phyloP scores from a whole-genome alignment of 2,113 vertebrate genomes.

The Neomonachus schauinslandi region DNA sequence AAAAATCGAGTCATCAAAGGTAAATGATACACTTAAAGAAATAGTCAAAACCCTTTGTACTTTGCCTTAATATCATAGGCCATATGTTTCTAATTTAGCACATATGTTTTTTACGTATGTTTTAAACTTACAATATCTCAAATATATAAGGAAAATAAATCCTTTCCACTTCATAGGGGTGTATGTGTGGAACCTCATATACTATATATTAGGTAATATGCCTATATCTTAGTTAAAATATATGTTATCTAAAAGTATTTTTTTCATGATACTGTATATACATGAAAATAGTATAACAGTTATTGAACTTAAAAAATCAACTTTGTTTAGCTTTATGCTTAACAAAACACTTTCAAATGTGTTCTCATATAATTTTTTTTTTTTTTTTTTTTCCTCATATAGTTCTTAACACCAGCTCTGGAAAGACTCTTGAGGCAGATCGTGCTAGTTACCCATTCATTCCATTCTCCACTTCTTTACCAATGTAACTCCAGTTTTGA shows the following conservation, averaged over 20 bases:
- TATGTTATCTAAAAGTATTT: not conserved
- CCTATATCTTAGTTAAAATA: not conserved
- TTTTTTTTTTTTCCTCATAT: not conserved
- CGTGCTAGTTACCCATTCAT: not conserved
- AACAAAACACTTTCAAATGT: not conserved
- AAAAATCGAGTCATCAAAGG: constrained; percentile 18
- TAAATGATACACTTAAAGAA: constrained; percentile 27
- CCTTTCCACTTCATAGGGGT: not conserved
- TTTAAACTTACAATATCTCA: constrained; percentile 25
- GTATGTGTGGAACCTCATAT: not conserved
- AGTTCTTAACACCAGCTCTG: not conserved
- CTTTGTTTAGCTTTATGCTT: not conserved
- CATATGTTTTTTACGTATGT: not conserved
- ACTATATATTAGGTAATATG: not conserved
- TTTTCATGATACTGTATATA: not conserved
- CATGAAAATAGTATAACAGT: not conserved
- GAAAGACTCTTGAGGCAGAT: not conserved
- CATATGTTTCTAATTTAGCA: not conserved
- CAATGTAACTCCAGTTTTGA: not conserved
- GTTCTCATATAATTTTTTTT: not conserved
- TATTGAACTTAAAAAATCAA: not conserved
- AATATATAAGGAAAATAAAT: not conserved
- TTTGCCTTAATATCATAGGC: not conserved
- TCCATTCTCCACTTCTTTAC: not conserved
- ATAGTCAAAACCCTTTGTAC: not conserved